Percentiles rank a stretch among this genome's conserved stretches.
phyloP scores from a whole-genome alignment of 2,113 vertebrate genomes.

The Nyctibius bracteatus region DNA sequence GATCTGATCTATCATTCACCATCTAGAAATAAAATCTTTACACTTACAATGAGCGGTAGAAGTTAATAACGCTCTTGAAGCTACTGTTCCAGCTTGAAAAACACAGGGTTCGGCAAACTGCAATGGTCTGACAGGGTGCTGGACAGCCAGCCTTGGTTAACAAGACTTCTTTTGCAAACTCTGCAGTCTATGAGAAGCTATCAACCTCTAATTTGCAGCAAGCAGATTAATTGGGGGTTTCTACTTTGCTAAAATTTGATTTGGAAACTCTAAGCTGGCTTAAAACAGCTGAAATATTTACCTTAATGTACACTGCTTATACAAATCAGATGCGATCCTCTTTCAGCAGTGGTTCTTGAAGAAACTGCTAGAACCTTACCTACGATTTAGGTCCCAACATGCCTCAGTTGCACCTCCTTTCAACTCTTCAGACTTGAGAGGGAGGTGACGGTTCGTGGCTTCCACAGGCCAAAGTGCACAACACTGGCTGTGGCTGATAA shows the following conservation, averaged over 20 bases:
- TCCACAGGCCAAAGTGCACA: background rate
- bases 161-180: background rate
- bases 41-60: fast-evolving
- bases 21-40: background rate
- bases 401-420: background rate
- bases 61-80: background rate
- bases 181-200: background rate
- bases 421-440: background rate
- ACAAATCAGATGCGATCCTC: background rate
- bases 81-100: background rate
- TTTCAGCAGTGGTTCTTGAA: background rate
- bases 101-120: background rate
- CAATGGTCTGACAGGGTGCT: background rate
- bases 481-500: background rate
- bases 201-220: background rate
- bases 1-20: background rate
- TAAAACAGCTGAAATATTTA: background rate
- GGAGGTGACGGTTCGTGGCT: fast-evolving
- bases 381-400: background rate
- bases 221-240: background rate
- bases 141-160: background rate
- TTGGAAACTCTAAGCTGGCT: background rate
- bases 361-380: background rate
- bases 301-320: background rate
- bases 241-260: background rate